Evolutionary conservation across 2,888 invertebrate genomes (phyloP), one percentile per base, ranked within the genome.

Genomic region (Ernsta delagoae): DNA sequence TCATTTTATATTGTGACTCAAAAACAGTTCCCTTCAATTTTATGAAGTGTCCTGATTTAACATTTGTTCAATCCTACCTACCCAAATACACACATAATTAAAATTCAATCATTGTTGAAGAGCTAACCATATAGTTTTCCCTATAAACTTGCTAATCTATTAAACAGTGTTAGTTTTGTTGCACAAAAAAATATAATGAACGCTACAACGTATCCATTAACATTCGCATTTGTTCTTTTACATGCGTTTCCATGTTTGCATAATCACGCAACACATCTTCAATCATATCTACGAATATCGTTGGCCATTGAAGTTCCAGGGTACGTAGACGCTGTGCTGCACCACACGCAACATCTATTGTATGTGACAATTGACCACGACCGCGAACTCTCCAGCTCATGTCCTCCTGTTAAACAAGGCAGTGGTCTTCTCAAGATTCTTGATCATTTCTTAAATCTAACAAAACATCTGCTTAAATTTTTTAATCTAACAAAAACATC

Each of bases 231-330:
- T 95, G 94, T 71, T 94, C 94, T 83, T 97, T 96, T 88, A 97
- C 96, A 83, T 98, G 98, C 69, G 94, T 89, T 81, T 97, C 96
- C 93, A 97, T 94, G 76, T 97, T 95, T n/a, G 96, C 95, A 82
- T 96, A 98, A 85, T 98, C 98, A 70, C 95, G 93, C 70, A 98
- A 89, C 11, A 97, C 96, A 75, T 97, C 96, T 78, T 96, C 95
- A 73, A 98, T 95, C 86, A 97, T 95, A 81, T 97, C 96, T 59
- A 96, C 92, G 75, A 98, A 92, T 79, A 98, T 95, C 65, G 93
- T 94, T 12, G 97, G 96, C 98, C 98, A 98, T 78, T 96, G 94
- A 56, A 94, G 92, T 78, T 97, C 96, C 70, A 98, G 90, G 70
- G 95, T 91, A 74, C 96, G 95, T 70, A 98, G 88, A 80, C 98